phyloP scores from a whole-genome alignment of 2,797 vertebrate species.

The Aplochiton taeniatus region DNA sequence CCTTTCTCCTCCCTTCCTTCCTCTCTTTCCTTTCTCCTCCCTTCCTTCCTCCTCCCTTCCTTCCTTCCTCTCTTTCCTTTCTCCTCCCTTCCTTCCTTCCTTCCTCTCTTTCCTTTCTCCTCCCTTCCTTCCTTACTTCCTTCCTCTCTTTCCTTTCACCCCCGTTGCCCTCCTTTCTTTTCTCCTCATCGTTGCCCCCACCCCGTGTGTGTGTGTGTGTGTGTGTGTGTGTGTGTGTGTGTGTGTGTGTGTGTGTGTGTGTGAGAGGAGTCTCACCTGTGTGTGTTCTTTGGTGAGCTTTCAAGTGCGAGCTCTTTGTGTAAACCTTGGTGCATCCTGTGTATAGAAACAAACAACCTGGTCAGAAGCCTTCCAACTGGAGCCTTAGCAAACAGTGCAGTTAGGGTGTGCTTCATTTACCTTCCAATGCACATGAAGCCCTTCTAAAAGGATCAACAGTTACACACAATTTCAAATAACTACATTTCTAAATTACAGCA shows the following conservation, averaged over 20 bases:
- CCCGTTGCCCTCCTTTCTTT: too few relatives aligned
- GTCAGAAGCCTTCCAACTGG: background rate
- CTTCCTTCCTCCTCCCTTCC: background rate
- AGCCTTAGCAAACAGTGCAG: background rate
- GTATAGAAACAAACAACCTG: slow-evolving; percentile 29
- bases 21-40: background rate
- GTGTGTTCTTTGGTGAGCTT: slow-evolving; percentile 92
- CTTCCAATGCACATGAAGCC: too few relatives aligned
- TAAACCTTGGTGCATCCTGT: slow-evolving; percentile 92
- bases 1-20: slow-evolving; percentile 19
- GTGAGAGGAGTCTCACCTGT: slow-evolving; percentile 78
- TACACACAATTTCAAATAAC: too few relatives aligned
- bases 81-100: background rate
- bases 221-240: slow-evolving; percentile 7
- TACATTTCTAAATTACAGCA: too few relatives aligned
- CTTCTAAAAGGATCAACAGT: too few relatives aligned
- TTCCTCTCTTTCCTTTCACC: background rate
- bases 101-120: background rate
- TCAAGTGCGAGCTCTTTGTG: slow-evolving; percentile 95
- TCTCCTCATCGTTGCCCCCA: too few relatives aligned
- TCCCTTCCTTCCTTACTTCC: too few relatives aligned
- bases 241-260: slow-evolving; percentile 32
- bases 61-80: background rate
- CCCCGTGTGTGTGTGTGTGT: background rate
- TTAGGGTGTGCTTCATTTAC: too few relatives aligned